Conservation (phyloP, 2,888 invertebrate species). For the Seira musarum region DNA sequence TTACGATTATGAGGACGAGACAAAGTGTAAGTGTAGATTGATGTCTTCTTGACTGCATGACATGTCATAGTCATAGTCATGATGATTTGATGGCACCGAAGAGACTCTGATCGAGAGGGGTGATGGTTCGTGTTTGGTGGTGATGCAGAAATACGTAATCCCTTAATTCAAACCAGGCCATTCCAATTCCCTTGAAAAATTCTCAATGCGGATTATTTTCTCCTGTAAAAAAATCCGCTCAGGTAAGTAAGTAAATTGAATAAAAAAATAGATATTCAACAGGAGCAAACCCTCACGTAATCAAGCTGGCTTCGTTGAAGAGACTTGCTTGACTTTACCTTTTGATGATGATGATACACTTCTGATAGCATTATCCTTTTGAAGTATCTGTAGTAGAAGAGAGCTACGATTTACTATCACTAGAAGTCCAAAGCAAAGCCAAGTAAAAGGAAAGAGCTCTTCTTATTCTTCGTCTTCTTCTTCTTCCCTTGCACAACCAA, state of each 20-base stretch:
- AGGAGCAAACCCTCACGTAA: not conserved
- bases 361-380: not conserved
- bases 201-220: not conserved
- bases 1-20: no score
- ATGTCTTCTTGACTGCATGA: slow-evolving; percentile 41
- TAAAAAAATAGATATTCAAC: not conserved
- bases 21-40: slow-evolving; percentile 15
- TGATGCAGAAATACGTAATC: no score
- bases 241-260: not conserved
- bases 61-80: slow-evolving; percentile 31
- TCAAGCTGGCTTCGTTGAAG: no score
- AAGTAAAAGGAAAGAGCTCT: slow-evolving; percentile 18
- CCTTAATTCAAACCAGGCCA: not conserved
- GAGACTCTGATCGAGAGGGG: slow-evolving; percentile 21
- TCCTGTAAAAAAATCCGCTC: not conserved
- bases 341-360: not conserved
- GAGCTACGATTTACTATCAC: not conserved
- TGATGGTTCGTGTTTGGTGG: no score
- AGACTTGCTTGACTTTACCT: no score
- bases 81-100: slow-evolving; percentile 9
- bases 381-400: no score
- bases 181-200: not conserved
- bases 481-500: not conserved
- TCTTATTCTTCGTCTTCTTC: no score
- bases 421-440: slow-evolving; percentile 1